phyloP scores from a whole-genome alignment of 2,797 vertebrate genomes.

The Tarsius wallacei region DNA sequence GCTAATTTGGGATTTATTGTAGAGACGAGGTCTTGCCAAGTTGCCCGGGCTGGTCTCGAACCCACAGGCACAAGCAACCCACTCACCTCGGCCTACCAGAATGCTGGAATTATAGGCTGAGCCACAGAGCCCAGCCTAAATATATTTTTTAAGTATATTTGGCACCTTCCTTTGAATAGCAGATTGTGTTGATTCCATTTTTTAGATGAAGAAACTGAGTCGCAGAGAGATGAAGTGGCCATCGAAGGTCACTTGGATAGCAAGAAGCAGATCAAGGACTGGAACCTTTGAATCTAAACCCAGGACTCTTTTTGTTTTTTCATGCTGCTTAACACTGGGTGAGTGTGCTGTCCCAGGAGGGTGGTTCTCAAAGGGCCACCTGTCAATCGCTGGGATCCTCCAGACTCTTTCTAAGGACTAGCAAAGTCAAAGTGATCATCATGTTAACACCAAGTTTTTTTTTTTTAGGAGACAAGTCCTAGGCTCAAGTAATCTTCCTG shows the following conservation, averaged over 20 bases:
- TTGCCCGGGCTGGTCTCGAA: too few relatives aligned
- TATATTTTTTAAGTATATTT: constrained; percentile 28
- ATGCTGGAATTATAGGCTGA: too few relatives aligned
- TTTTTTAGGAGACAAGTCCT: too few relatives aligned
- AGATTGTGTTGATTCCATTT: not conserved
- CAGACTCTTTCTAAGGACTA: not conserved
- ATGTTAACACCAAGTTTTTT: not conserved
- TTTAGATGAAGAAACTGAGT: constrained; percentile 3
- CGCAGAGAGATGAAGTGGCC: not conserved
- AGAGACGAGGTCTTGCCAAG: too few relatives aligned
- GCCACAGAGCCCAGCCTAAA: too few relatives aligned
- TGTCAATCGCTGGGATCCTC: not conserved
- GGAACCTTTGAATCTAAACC: not conserved
- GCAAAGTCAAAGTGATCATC: not conserved
- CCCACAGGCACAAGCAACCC: too few relatives aligned
- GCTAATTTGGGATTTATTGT: too few relatives aligned
- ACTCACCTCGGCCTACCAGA: too few relatives aligned
- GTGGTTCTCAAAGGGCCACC: not conserved
- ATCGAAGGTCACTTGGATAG: not conserved
- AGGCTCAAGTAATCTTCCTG: too few relatives aligned
- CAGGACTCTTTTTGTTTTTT: not conserved
- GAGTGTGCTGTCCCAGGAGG: not conserved
- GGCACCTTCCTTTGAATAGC: not conserved
- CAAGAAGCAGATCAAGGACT: not conserved
- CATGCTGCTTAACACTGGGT: too few relatives aligned